phyloP scores from a whole-genome alignment of 1,140 invertebrate genomes.

The Neodiprion pinetum region DNA sequence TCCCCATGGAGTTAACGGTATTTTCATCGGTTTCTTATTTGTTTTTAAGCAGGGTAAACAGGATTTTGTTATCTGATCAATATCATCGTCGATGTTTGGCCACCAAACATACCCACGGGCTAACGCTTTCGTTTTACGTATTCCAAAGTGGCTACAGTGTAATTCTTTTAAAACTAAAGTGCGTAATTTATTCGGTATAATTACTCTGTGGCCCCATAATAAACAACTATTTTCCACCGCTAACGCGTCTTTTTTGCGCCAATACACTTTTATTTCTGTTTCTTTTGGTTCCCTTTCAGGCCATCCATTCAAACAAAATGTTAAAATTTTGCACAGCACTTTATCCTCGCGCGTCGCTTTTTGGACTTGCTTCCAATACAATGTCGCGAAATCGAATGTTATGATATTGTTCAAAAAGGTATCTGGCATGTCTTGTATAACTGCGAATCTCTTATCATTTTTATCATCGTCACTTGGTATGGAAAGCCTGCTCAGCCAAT shows the following conservation, averaged over 20 bases:
- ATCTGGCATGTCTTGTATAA: no score
- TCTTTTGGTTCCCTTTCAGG: no score
- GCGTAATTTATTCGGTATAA: slow-evolving; percentile 46
- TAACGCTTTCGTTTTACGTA: slow-evolving; percentile 52
- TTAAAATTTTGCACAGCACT: no score
- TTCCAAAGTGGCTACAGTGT: slow-evolving; percentile 52
- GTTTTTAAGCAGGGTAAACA: neutral
- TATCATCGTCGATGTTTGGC: slow-evolving; percentile 52
- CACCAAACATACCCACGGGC: slow-evolving; percentile 55
- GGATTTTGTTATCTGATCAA: slow-evolving; percentile 38
- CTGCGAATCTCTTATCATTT: no score
- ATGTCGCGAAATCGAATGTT: no score
- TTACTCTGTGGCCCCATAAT: slow-evolving; percentile 36
- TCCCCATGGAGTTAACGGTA: slow-evolving; percentile 39
- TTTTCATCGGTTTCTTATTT: slow-evolving; percentile 26
- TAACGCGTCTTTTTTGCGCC: no score
- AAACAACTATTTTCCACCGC: neutral
- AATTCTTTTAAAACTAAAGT: slow-evolving; percentile 41
- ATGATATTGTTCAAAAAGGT: no score
- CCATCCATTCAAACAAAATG: no score
- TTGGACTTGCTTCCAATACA: no score
- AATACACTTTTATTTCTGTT: no score
- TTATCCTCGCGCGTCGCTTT: no score
- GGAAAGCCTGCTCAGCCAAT: slow-evolving; percentile 35
- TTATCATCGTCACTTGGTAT: no score